Evolutionary conservation across 2,888 invertebrate species (phyloP).

Genomic region (Patella pellucida): DNA sequence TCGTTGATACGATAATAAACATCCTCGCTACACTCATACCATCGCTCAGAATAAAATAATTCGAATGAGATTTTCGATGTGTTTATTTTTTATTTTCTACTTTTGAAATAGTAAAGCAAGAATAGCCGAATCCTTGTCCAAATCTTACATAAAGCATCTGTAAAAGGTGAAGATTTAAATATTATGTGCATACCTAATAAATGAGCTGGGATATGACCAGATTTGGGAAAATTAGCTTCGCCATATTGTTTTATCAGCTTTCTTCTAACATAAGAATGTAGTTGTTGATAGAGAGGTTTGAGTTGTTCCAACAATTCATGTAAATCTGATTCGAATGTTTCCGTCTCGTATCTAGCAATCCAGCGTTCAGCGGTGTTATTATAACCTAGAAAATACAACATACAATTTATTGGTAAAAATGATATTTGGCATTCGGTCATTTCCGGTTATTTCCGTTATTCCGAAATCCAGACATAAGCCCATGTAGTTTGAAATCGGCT

Average conservation of each 20-base stretch:
- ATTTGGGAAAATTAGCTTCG: conserved; percentile 76
- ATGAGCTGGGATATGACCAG: conserved; percentile 89
- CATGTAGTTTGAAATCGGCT: no score
- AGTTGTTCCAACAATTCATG: conserved; percentile 74
- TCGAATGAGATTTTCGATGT: no score
- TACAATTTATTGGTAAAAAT: not conserved
- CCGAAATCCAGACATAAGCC: not conserved
- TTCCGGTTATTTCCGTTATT: no score
- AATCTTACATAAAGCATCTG: no score
- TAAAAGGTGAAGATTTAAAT: no score
- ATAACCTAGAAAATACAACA: conserved; percentile 77
- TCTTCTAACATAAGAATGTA: conserved; percentile 85
- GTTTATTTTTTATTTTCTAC: no score
- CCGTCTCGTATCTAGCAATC: conserved; percentile 87
- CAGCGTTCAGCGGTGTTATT: conserved; percentile 90
- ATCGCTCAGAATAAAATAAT: no score
- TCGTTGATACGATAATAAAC: no score
- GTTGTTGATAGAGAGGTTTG: conserved; percentile 82
- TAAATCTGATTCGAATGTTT: conserved; percentile 78
- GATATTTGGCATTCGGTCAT: no score
- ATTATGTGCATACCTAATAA: conserved; percentile 76
- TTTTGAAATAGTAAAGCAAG: no score
- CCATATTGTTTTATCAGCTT: conserved; percentile 80
- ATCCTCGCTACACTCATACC: no score
- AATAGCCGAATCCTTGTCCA: no score